Conservation (phyloP, 2,113 vertebrate genomes). For the Herpetotheres cachinnans region DNA sequence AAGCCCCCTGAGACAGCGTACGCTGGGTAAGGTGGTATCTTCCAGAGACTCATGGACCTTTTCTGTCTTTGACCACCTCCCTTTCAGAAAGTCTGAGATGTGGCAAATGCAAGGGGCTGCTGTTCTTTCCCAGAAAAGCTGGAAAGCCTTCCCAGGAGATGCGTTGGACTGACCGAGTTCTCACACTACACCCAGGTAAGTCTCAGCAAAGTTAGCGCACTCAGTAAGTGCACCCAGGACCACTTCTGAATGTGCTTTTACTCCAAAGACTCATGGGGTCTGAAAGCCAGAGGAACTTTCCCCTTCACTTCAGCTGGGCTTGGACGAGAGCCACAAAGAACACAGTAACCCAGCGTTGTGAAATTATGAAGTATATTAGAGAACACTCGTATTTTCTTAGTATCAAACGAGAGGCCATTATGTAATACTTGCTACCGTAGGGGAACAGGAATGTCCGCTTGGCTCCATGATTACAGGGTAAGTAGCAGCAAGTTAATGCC, state of each 20-base stretch:
- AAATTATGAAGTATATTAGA: neutral
- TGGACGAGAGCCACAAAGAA: neutral
- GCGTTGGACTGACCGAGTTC: fast-evolving
- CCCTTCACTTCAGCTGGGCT: neutral
- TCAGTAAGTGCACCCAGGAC: neutral
- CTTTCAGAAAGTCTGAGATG: neutral
- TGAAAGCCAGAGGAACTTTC: neutral
- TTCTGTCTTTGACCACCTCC: neutral
- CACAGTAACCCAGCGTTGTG: neutral
- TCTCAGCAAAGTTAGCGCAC: neutral
- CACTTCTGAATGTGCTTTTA: fast-evolving
- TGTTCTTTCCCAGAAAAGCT: neutral
- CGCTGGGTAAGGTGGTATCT: neutral
- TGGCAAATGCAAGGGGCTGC: neutral
- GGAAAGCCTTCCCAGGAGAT: neutral
- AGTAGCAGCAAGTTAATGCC: neutral
- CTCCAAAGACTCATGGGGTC: neutral
- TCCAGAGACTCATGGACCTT: neutral
- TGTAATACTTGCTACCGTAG: neutral
- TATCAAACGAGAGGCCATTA: neutral
- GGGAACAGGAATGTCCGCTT: neutral
- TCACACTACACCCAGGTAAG: fast-evolving
- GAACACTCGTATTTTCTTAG: neutral
- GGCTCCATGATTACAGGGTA: neutral
- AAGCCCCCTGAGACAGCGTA: neutral